These are phyloP conservation scores for Mus musculus DNA, from an alignment of 2,113 vertebrate genomes.

Conservation along the genomic window DNA sequence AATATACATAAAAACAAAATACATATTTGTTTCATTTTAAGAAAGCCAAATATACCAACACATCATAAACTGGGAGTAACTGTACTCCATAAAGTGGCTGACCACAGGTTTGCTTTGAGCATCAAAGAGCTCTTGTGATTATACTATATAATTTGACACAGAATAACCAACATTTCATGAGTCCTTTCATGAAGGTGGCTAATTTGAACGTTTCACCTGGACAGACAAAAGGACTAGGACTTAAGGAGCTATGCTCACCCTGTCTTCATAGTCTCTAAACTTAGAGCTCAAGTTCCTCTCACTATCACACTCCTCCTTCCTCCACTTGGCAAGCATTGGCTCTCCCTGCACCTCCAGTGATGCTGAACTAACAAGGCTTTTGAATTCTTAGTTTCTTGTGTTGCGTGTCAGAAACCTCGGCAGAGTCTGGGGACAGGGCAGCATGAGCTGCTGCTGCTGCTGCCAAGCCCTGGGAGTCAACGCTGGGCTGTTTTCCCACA, in stretches of 20 bases:
- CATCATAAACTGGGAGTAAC: not conserved
- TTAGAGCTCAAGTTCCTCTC: constrained; percentile 19
- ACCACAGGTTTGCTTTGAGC: not conserved
- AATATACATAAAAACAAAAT: not conserved
- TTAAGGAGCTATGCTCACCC: not conserved
- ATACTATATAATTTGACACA: not conserved
- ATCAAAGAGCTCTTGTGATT: not conserved
- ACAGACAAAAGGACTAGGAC: not conserved
- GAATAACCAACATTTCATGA: not conserved
- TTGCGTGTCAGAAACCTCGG: not conserved
- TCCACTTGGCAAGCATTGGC: not conserved
- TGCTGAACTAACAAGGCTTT: constrained; percentile 60
- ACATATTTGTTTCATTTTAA: constrained; percentile 30
- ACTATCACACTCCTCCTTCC: not conserved
- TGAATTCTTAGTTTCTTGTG: constrained; percentile 39
- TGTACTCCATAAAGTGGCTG: not conserved
- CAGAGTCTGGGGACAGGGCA: constrained; percentile 17
- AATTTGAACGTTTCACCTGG: not conserved
- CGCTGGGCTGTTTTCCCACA: not conserved
- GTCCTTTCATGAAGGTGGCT: not conserved
- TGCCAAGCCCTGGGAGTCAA: not conserved
- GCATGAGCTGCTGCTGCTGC: not conserved
- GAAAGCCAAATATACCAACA: constrained; percentile 34
- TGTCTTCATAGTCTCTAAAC: not conserved
- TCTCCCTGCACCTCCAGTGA: not conserved